Evolutionary conservation across 2,797 vertebrate genomes (phyloP).

Genomic region (Clangula hyemalis): DNA sequence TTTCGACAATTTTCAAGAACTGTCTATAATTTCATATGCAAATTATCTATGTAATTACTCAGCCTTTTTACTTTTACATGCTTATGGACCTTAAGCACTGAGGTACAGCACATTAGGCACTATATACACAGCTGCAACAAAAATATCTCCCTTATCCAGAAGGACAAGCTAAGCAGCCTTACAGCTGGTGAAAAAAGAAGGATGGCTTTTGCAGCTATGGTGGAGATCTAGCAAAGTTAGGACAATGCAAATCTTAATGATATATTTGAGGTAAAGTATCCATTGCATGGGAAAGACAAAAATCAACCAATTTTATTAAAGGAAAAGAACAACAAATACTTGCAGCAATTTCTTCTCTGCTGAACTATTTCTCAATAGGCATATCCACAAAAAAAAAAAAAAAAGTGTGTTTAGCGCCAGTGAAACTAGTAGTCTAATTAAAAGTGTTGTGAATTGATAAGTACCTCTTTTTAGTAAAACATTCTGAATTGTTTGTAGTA

Average conservation of each 20-base stretch:
- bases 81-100: not conserved
- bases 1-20: slow-evolving; percentile 15
- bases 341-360: not conserved
- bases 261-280: not conserved
- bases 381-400: not conserved
- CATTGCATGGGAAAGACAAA: not conserved
- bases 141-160: not conserved
- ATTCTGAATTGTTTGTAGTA: not conserved
- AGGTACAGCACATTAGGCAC: not conserved
- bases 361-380: no score
- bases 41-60: not conserved
- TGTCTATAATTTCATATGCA: slow-evolving; percentile 39
- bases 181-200: not conserved
- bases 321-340: not conserved
- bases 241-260: not conserved
- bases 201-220: not conserved
- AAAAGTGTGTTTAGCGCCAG: not conserved
- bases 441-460: not conserved
- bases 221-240: not conserved
- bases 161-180: not conserved
- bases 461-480: not conserved
- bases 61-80: not conserved
- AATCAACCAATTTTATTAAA: not conserved
- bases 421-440: not conserved
- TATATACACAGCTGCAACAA: not conserved